These are phyloP conservation scores for Connochaetes taurinus DNA, from an alignment of 2,113 vertebrate genomes.

Conservation along the genomic window DNA sequence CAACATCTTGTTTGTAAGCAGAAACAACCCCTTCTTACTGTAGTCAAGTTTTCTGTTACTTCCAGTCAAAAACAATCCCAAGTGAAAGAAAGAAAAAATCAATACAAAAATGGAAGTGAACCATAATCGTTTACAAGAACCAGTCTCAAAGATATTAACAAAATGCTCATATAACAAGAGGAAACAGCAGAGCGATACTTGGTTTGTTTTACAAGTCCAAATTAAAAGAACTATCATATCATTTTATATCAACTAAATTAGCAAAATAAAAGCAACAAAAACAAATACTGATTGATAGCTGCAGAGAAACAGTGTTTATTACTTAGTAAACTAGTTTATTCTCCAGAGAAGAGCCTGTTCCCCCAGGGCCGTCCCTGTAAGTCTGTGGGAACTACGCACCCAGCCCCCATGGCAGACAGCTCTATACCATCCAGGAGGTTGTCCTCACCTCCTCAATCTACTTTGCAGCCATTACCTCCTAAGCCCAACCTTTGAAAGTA, in stretches of 20 bases:
- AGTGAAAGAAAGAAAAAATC: neutral
- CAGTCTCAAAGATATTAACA: neutral
- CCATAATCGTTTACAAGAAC: neutral
- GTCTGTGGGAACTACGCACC: neutral
- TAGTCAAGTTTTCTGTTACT: neutral
- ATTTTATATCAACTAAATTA: neutral
- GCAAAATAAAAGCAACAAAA: conserved; percentile 3
- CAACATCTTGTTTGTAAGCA: neutral
- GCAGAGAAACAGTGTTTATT: neutral
- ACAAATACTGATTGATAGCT: neutral
- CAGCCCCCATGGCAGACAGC: neutral
- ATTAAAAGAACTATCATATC: neutral
- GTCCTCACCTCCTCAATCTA: neutral
- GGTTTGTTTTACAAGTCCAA: neutral
- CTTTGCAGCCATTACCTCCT: neutral
- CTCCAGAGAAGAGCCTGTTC: neutral
- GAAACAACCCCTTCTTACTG: neutral
- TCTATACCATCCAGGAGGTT: neutral
- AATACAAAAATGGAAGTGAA: conserved; percentile 1
- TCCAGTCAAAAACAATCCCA: neutral
- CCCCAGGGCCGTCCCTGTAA: neutral
- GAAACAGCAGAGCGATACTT: neutral
- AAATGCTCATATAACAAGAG: neutral
- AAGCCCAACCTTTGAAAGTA: neutral
- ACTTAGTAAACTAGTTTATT: neutral